phyloP scores from a whole-genome alignment of 2,888 invertebrate genomes.

The Chrysina gloriosa region DNA sequence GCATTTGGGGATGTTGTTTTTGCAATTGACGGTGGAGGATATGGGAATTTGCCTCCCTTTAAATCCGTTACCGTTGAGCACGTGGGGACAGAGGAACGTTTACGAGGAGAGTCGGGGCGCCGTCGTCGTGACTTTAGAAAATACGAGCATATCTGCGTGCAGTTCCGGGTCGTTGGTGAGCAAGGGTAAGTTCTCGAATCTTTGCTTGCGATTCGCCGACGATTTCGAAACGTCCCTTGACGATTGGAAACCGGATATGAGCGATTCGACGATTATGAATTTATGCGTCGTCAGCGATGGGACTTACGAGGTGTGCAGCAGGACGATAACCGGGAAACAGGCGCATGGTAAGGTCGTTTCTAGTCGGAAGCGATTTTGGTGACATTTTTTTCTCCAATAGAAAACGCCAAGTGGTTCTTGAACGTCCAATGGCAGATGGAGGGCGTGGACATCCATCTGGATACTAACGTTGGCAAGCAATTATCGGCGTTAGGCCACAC shows the following conservation, averaged over 20 bases:
- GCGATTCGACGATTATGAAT: conserved; percentile 84
- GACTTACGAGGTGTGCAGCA: conserved; percentile 96
- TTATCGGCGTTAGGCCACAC: conserved; percentile 95
- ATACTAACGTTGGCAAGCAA: conserved; percentile 96
- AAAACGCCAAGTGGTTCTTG: conserved; percentile 97
- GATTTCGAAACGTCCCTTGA: conserved; percentile 97
- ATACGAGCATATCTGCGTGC: conserved; percentile 95
- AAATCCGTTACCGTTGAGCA: conserved; percentile 80
- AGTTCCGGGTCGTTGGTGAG: conserved; percentile 96
- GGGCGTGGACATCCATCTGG: conserved; percentile 96
- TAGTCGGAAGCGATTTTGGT: background rate
- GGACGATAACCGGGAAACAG: conserved; percentile 89
- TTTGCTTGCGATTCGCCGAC: conserved; percentile 95
- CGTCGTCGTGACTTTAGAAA: conserved; percentile 94
- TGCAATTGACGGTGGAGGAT: conserved; percentile 95
- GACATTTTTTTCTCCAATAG: conserved; percentile 65
- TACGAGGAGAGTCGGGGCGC: conserved; percentile 90
- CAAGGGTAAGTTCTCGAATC: conserved; percentile 89
- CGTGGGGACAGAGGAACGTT: conserved; percentile 74
- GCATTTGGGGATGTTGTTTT: conserved; percentile 88
- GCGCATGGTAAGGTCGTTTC: conserved; percentile 69
- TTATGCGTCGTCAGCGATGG: conserved; percentile 98
- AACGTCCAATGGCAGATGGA: conserved; percentile 99
- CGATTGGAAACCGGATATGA: conserved; percentile 95
- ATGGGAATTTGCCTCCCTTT: conserved; percentile 96